A percentile compares a stretch with the other conserved stretches of the same genome.
These are phyloP conservation scores for Trileptium ribeirensis DNA, from an alignment of 2,888 invertebrate species.

Conservation along the genomic window DNA sequence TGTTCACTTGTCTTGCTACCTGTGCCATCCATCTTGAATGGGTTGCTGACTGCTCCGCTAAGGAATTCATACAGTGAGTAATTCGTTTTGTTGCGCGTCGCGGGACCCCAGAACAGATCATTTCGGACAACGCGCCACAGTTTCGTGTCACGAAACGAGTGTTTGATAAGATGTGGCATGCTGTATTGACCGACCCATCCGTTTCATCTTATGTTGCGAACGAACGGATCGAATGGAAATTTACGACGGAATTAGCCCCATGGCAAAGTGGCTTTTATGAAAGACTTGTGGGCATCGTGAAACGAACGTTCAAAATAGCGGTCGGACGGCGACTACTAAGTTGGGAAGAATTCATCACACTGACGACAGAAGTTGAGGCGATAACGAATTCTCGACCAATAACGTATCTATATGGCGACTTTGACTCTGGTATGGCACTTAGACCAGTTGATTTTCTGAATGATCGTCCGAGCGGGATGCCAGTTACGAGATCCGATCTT, in stretches of 20 bases:
- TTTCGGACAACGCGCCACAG: too few species aligned
- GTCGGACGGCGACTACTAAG: background rate
- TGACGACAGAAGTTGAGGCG: background rate
- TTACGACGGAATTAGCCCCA: constrained; percentile 51
- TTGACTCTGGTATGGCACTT: background rate
- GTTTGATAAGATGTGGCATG: constrained; percentile 26
- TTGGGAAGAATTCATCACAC: background rate
- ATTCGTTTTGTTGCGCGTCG: too few species aligned
- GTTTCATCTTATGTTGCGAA: constrained; percentile 14
- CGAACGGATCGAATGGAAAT: constrained; percentile 41
- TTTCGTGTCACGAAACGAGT: constrained; percentile 51
- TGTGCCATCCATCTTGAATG: too few species aligned
- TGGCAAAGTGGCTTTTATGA: constrained; percentile 56
- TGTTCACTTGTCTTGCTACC: too few species aligned
- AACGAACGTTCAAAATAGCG: constrained; percentile 31
- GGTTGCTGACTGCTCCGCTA: too few species aligned
- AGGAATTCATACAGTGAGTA: too few species aligned
- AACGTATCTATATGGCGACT: background rate
- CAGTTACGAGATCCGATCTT: too few species aligned
- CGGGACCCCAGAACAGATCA: too few species aligned
- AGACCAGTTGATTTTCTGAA: too few species aligned
- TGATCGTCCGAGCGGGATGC: too few species aligned
- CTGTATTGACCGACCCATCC: background rate
- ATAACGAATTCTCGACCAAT: too few species aligned
- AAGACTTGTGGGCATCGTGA: constrained; percentile 50